A percentile compares a stretch with the other conserved stretches of the same genome.
Evolutionary conservation across 2,113 vertebrate genomes (phyloP).

Genomic region (Diglossa brunneiventris): DNA sequence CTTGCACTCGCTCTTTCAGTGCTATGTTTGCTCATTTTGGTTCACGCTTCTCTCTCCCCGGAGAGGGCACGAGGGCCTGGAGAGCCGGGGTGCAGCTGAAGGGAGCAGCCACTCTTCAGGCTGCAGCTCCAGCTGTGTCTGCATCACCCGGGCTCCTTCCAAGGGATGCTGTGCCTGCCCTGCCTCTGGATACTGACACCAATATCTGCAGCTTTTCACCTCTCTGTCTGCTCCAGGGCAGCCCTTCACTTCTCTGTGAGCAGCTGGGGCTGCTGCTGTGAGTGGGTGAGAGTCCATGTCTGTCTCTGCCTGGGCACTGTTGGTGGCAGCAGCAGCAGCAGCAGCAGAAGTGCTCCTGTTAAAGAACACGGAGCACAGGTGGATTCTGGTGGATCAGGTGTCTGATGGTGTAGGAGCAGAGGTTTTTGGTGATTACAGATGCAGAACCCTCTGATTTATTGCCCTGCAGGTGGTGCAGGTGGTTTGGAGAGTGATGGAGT

Average conservation of each 20-base stretch:
- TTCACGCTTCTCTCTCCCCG: neutral
- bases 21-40: neutral
- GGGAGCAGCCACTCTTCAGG: neutral
- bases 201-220: neutral
- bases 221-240: neutral
- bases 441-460: neutral
- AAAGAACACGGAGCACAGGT: neutral
- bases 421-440: neutral
- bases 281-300: rapidly evolving
- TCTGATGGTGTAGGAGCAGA: neutral
- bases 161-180: neutral
- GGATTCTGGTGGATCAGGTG: neutral
- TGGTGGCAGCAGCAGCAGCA: neutral
- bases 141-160: rapidly evolving
- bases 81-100: neutral
- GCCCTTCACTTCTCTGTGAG: no score
- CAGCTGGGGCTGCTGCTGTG: neutral
- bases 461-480: neutral
- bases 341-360: neutral
- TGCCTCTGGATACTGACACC: rapidly evolving
- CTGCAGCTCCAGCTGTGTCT: neutral
- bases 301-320: neutral
- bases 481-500: neutral
- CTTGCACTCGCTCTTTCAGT: neutral
- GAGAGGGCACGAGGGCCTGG: neutral